phyloP scores from a whole-genome alignment of 2,888 invertebrate species.

The Marronus borbonicus region DNA sequence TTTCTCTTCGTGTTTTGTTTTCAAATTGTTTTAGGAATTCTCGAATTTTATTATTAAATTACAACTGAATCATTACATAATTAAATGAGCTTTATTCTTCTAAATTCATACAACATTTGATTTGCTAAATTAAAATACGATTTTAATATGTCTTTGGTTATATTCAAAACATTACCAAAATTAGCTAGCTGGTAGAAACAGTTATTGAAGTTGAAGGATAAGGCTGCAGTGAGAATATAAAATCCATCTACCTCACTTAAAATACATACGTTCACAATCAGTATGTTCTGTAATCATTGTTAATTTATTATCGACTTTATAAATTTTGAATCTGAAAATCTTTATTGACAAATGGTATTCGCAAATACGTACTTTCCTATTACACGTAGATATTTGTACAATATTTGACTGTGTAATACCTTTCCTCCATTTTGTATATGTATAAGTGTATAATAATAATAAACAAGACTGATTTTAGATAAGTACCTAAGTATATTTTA shows the following conservation, averaged over 20 bases:
- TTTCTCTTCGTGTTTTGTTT: no score
- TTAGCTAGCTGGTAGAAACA: not conserved
- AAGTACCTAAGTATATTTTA: not conserved
- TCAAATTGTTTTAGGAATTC: not conserved
- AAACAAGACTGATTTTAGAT: slow-evolving; percentile 42
- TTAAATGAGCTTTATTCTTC: not conserved
- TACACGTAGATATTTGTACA: slow-evolving; percentile 10
- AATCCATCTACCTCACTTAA: slow-evolving; percentile 7
- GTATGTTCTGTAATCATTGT: slow-evolving; percentile 5
- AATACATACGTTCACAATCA: not conserved
- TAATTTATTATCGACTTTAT: slow-evolving; percentile 1
- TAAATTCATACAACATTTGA: not conserved
- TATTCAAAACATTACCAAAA: not conserved
- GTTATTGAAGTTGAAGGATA: not conserved
- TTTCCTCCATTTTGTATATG: slow-evolving; percentile 28
- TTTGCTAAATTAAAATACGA: not conserved
- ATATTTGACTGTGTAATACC: slow-evolving; percentile 17
- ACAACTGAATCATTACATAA: not conserved
- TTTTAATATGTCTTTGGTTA: not conserved
- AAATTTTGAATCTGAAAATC: slow-evolving; percentile 9
- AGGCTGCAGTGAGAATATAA: not conserved
- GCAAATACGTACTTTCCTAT: slow-evolving; percentile 34
- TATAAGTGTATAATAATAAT: not conserved
- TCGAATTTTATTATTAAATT: not conserved
- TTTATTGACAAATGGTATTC: slow-evolving; percentile 15